Percentiles rank a stretch among this genome's conserved stretches.
Evolutionary conservation across 2,888 invertebrate genomes (phyloP).

Genomic region (Torymus aiolomorphi): DNA sequence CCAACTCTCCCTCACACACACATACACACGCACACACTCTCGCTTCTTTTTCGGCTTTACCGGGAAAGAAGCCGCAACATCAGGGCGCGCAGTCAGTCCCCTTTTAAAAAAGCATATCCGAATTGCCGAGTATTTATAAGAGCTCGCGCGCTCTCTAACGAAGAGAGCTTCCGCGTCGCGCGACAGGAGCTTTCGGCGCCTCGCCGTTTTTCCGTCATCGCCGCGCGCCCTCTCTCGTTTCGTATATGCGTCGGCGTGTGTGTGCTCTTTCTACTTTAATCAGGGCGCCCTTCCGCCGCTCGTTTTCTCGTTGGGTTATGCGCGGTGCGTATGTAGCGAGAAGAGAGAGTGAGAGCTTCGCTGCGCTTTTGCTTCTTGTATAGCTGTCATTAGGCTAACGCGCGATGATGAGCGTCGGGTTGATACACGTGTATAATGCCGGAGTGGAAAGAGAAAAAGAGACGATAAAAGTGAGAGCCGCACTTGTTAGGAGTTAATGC

Average conservation of each 20-base stretch:
- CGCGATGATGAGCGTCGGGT: conserved; percentile 28
- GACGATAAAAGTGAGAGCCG: not conserved
- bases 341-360: not conserved
- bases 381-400: conserved; percentile 37
- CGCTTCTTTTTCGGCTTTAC: too few relatives aligned
- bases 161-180: conserved; percentile 8
- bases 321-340: not conserved
- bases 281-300: conserved; percentile 21
- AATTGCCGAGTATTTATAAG: conserved; percentile 40
- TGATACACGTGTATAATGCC: too few relatives aligned
- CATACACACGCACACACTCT: too few relatives aligned
- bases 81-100: too few relatives aligned
- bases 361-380: not conserved
- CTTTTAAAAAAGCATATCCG: not conserved
- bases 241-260: not conserved
- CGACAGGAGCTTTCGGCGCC: too few relatives aligned
- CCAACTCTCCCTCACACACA: conserved; percentile 1
- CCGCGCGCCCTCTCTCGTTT: conserved; percentile 37
- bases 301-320: not conserved
- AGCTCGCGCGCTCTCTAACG: conserved; percentile 6
- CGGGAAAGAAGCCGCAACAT: too few relatives aligned
- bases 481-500: conserved; percentile 34
- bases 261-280: conserved; percentile 38
- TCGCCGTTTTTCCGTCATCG: conserved; percentile 50
- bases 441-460: too few relatives aligned